These are phyloP conservation scores for Heliconius melpomene DNA, from an alignment of 1,140 invertebrate genomes.

Conservation along the genomic window DNA sequence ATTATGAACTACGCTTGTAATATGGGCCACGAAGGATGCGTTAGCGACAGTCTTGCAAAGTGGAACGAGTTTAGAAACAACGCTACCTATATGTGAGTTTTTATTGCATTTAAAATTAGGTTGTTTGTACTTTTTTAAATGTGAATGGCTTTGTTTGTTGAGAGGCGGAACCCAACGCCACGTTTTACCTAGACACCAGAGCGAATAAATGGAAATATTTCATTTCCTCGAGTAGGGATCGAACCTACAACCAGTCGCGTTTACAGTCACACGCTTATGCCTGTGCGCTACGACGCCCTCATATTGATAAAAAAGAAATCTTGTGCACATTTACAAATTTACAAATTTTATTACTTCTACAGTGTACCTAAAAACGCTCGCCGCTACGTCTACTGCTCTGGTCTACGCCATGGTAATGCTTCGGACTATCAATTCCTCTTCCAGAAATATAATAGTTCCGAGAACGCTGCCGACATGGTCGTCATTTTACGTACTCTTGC, in stretches of 20 bases:
- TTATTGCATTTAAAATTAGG: not conserved
- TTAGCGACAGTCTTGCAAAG: constrained; percentile 72
- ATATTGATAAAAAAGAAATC: not conserved
- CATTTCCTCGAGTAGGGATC: too few relatives aligned
- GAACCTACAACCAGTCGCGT: too few relatives aligned
- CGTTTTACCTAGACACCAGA: too few relatives aligned
- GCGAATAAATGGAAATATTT: too few relatives aligned
- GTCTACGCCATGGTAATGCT: constrained; percentile 76
- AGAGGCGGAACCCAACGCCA: too few relatives aligned
- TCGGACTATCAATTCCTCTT: constrained; percentile 82
- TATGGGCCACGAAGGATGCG: constrained; percentile 79
- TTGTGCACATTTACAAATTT: not conserved
- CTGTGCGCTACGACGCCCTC: too few relatives aligned
- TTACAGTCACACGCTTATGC: too few relatives aligned
- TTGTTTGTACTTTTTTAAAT: too few relatives aligned
- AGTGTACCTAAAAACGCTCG: constrained; percentile 67
- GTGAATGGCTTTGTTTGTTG: too few relatives aligned
- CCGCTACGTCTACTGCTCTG: constrained; percentile 82
- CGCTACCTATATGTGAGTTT: constrained; percentile 46
- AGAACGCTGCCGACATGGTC: constrained; percentile 82
- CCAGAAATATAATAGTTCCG: constrained; percentile 76
- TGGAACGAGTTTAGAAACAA: constrained; percentile 57
- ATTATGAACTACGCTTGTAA: constrained; percentile 82
- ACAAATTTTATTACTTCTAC: constrained; percentile 23
- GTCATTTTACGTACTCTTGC: constrained; percentile 83